Conservation (phyloP, 2,113 vertebrate genomes). For the Eptesicus fuscus region DNA sequence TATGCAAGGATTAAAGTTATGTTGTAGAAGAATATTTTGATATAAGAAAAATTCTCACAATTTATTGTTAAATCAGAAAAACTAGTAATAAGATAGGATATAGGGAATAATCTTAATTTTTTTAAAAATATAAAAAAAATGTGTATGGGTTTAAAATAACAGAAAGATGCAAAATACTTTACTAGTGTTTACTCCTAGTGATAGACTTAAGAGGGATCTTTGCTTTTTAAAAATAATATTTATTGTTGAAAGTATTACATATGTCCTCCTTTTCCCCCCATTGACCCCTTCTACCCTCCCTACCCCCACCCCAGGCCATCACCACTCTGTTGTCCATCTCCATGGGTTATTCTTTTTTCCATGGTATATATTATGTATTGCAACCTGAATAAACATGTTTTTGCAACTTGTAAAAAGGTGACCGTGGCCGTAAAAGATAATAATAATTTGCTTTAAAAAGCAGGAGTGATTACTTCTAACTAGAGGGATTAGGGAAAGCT, state of each 20-base stretch:
- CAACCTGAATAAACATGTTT: neutral
- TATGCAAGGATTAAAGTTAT: neutral
- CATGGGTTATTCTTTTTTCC: neutral
- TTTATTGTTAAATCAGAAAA: neutral
- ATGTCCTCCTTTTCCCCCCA: too few relatives aligned
- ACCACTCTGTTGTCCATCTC: too few relatives aligned
- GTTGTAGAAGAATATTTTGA: neutral
- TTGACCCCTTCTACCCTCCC: too few relatives aligned
- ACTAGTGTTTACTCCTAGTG: neutral
- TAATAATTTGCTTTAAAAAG: neutral
- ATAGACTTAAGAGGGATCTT: neutral
- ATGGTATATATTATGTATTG: neutral
- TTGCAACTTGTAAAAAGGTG: neutral
- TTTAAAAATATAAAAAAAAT: neutral
- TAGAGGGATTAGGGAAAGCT: neutral
- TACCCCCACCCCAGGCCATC: too few relatives aligned
- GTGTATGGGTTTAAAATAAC: neutral
- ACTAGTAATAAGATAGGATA: neutral
- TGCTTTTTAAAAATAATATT: neutral
- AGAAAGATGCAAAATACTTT: neutral
- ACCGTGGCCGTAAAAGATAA: neutral
- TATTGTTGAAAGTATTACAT: too few relatives aligned
- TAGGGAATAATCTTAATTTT: neutral
- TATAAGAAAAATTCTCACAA: neutral
- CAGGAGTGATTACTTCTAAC: neutral